These are phyloP conservation scores for Catharus bicknelli DNA, from an alignment of 2,113 vertebrate species.

Conservation along the genomic window DNA sequence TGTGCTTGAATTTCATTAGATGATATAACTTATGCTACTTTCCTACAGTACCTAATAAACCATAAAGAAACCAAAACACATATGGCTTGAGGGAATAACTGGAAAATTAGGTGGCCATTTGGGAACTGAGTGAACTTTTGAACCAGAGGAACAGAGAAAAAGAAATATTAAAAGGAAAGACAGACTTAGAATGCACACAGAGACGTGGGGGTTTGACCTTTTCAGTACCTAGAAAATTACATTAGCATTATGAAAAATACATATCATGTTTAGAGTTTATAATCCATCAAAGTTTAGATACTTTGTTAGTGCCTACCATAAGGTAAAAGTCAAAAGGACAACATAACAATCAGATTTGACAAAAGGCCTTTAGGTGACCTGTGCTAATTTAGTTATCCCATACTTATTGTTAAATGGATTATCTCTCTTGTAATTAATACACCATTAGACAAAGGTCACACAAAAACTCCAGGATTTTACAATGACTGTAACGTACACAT, in stretches of 20 bases:
- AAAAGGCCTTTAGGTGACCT: slow-evolving; percentile 78
- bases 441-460: slow-evolving; percentile 70
- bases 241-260: slow-evolving; percentile 85
- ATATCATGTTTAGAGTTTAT: slow-evolving; percentile 78
- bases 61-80: slow-evolving; percentile 89
- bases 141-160: slow-evolving; percentile 80
- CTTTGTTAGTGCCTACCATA: slow-evolving; percentile 76
- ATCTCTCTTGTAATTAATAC: slow-evolving; percentile 76
- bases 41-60: slow-evolving; percentile 88
- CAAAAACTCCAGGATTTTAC: slow-evolving; percentile 67
- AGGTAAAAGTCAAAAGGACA: slow-evolving; percentile 82
- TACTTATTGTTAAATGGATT: slow-evolving; percentile 77
- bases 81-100: slow-evolving; percentile 88
- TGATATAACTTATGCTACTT: slow-evolving; percentile 89
- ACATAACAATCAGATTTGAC: slow-evolving; percentile 80
- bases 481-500: slow-evolving; percentile 39
- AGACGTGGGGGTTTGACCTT: slow-evolving; percentile 77
- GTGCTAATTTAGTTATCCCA: slow-evolving; percentile 73
- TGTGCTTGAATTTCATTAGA: slow-evolving; percentile 88
- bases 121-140: slow-evolving; percentile 88
- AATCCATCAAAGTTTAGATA: slow-evolving; percentile 77
- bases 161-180: slow-evolving; percentile 82
- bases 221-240: slow-evolving; percentile 80
- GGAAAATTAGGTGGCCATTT: slow-evolving; percentile 88
- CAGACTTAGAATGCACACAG: slow-evolving; percentile 80